phyloP scores from a whole-genome alignment of 30 jellyfish, hydroid and myxozoan species.

The Aurelia sp. region DNA sequence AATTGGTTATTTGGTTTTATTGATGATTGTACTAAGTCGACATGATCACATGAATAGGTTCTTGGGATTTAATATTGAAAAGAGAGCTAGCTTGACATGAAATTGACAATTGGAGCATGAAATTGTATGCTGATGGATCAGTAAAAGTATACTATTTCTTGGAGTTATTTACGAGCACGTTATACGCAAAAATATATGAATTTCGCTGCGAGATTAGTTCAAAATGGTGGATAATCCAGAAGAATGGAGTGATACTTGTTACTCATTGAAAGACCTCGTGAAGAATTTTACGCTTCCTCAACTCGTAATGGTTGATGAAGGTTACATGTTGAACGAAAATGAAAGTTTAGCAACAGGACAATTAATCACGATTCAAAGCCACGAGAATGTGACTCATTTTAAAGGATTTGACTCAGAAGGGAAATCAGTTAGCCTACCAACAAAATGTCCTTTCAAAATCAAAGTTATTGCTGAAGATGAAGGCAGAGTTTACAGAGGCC shows the following conservation, averaged over 20 bases:
- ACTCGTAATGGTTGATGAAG: conserved; percentile 63
- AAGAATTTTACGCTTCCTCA: conserved; percentile 42
- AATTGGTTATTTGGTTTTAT: no score
- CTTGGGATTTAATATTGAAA: no score
- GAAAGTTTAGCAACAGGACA: conserved; percentile 79
- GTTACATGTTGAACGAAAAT: conserved; percentile 55
- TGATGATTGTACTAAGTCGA: no score
- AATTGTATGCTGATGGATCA: no score
- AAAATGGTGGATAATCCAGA: neutral
- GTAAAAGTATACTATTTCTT: no score
- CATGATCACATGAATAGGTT: no score
- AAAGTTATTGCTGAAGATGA: conserved; percentile 57
- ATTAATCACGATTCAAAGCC: conserved; percentile 74
- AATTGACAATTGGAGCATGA: no score
- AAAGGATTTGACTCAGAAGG: conserved; percentile 77
- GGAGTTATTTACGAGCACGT: no score
- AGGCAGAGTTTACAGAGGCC: conserved; percentile 39
- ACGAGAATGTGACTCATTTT: conserved; percentile 69
- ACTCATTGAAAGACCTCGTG: conserved; percentile 44
- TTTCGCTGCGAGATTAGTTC: no score
- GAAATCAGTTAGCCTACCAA: conserved; percentile 64
- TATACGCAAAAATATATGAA: no score
- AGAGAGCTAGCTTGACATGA: no score
- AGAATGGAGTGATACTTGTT: conserved; percentile 46
- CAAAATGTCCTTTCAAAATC: conserved; percentile 74